Evolutionary conservation across 2,888 invertebrate genomes (phyloP).

Genomic region (Notocelia uddmanniana): DNA sequence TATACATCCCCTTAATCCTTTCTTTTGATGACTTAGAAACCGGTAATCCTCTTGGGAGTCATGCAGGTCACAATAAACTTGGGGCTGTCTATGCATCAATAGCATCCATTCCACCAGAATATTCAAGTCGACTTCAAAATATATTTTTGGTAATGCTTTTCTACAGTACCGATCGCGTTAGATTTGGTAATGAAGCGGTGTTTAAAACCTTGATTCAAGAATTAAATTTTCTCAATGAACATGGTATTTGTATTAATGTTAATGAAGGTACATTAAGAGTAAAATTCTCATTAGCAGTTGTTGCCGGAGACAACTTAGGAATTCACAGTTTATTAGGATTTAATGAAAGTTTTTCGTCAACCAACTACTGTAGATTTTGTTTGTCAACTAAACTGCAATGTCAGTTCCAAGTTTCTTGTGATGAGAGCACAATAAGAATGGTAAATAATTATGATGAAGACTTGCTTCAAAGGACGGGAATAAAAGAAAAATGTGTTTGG

Average conservation of each 20-base stretch:
- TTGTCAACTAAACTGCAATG: background rate
- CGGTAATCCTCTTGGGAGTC: background rate
- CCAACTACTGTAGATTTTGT: constrained; percentile 1
- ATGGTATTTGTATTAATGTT: background rate
- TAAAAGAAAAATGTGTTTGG: constrained; percentile 17
- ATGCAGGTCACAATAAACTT: background rate
- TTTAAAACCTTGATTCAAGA: background rate
- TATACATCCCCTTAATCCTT: background rate
- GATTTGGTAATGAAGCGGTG: constrained; percentile 4
- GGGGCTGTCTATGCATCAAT: background rate
- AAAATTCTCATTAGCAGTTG: constrained; percentile 1
- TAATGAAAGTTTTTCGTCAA: constrained; percentile 1
- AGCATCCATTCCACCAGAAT: background rate
- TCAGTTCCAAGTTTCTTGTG: constrained; percentile 3
- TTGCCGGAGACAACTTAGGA: background rate
- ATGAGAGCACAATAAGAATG: background rate
- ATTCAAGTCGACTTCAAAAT: background rate
- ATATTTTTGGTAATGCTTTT: constrained; percentile 1
- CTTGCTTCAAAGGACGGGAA: background rate
- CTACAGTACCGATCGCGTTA: background rate
- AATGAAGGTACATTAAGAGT: background rate
- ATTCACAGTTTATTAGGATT: background rate
- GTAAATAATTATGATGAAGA: background rate
- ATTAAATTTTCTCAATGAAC: background rate
- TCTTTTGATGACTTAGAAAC: background rate